Evolutionary conservation across 2,113 vertebrate species (phyloP).

Genomic region (Noturus placidus): DNA sequence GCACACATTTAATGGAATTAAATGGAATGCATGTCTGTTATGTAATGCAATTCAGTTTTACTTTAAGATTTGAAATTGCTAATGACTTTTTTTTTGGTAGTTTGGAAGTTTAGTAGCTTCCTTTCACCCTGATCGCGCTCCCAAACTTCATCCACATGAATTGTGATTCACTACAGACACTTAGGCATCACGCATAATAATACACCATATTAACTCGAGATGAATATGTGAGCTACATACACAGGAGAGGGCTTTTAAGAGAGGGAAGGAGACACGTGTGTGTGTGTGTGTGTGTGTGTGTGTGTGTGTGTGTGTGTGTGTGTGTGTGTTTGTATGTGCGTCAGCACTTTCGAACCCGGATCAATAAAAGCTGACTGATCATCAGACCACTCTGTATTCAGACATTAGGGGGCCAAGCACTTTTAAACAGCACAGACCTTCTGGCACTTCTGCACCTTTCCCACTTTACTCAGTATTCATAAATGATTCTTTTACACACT

Average conservation of each 20-base stretch:
- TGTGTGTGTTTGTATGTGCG: slow-evolving; percentile 68
- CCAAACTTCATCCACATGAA: slow-evolving; percentile 3
- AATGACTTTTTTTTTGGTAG: not conserved
- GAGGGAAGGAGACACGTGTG: slow-evolving; percentile 58
- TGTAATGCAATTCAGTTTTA: not conserved
- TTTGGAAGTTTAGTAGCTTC: not conserved
- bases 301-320: slow-evolving; percentile 61
- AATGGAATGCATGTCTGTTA: not conserved
- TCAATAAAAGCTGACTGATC: slow-evolving; percentile 73
- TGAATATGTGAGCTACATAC: slow-evolving; percentile 62
- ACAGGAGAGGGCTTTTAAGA: slow-evolving; percentile 76
- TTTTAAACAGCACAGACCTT: slow-evolving; percentile 44
- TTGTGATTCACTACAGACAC: slow-evolving; percentile 31
- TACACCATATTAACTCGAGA: slow-evolving; percentile 64
- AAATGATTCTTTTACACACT: slow-evolving; percentile 1
- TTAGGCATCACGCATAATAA: slow-evolving; percentile 44
- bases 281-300: slow-evolving; percentile 65
- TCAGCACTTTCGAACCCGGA: slow-evolving; percentile 78
- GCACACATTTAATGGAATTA: not conserved
- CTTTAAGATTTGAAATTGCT: not conserved
- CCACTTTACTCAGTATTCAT: slow-evolving; percentile 11
- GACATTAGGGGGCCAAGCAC: slow-evolving; percentile 35
- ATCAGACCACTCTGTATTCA: slow-evolving; percentile 26
- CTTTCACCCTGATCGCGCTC: not conserved
- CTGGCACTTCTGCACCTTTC: slow-evolving; percentile 42